Conservation (phyloP, 2,888 invertebrate species). For the Microctonus aethiopoides region DNA sequence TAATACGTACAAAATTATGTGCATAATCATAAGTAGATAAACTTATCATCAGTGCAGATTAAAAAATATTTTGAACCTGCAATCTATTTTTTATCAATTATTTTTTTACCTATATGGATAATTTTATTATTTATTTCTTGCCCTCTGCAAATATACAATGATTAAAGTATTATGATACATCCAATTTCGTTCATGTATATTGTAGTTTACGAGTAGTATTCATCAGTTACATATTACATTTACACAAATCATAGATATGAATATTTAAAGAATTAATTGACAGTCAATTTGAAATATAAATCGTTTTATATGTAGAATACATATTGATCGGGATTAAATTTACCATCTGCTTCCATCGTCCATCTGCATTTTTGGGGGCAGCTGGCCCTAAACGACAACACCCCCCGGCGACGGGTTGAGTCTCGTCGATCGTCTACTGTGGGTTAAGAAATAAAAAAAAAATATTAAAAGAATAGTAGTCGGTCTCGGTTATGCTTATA, state of each 20-base stretch:
- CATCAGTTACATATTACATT: too few relatives aligned
- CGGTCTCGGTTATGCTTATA: slow-evolving; percentile 46
- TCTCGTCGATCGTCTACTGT: slow-evolving; percentile 6
- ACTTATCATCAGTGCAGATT: too few relatives aligned
- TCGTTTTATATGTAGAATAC: background rate
- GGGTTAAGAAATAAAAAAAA: background rate
- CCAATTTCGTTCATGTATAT: too few relatives aligned
- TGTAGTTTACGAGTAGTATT: too few relatives aligned
- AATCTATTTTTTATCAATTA: too few relatives aligned
- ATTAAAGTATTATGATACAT: too few relatives aligned
- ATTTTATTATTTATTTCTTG: too few relatives aligned
- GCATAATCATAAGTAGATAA: too few relatives aligned
- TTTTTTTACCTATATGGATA: too few relatives aligned
- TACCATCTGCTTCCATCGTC: slow-evolving; percentile 29
- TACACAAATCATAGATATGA: slow-evolving; percentile 7
- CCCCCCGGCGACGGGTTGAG: slow-evolving; percentile 32
- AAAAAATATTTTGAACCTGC: too few relatives aligned
- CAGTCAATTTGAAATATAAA: slow-evolving; percentile 8
- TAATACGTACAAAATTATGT: too few relatives aligned
- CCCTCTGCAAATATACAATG: too few relatives aligned
- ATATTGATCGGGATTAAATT: slow-evolving; percentile 15
- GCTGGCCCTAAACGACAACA: slow-evolving; percentile 31
- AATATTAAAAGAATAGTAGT: background rate
- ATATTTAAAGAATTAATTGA: slow-evolving; percentile 15
- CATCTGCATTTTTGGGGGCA: slow-evolving; percentile 34